Conservation (phyloP, 2,113 vertebrate species). For the Centropristis striata region DNA sequence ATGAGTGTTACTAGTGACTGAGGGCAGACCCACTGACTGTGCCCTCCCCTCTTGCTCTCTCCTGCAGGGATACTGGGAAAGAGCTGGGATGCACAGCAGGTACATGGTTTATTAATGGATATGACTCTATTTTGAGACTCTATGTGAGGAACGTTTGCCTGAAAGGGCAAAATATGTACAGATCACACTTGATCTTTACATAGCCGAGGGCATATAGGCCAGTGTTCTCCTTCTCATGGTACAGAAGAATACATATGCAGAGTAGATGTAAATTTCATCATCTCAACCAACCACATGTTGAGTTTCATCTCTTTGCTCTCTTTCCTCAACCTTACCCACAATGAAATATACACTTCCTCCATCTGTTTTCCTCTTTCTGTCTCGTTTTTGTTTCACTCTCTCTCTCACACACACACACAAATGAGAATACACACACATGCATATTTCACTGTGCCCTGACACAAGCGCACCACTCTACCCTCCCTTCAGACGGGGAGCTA, state of each 20-base stretch:
- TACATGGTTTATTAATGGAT: constrained; percentile 80
- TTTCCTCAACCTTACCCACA: neutral
- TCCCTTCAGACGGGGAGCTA: constrained; percentile 68
- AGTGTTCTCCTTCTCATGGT: neutral
- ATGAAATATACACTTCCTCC: constrained; percentile 13
- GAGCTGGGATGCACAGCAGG: constrained; percentile 73
- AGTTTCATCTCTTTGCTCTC: neutral
- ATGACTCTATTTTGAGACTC: constrained; percentile 72
- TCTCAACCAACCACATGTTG: constrained; percentile 1
- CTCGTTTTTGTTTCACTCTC: constrained; percentile 23
- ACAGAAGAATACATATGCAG: constrained; percentile 13
- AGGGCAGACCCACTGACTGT: constrained; percentile 24
- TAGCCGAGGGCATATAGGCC: neutral
- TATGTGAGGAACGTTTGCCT: constrained; percentile 42
- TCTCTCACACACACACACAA: constrained; percentile 2
- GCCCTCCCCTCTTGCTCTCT: constrained; percentile 20
- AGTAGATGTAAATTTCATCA: constrained; percentile 15
- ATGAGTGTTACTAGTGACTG: constrained; percentile 32
- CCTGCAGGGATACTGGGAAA: constrained; percentile 57
- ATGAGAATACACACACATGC: constrained; percentile 37
- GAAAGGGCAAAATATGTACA: constrained; percentile 40
- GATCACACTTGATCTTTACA: constrained; percentile 46
- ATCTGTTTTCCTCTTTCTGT: constrained; percentile 29
- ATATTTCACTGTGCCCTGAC: constrained; percentile 69
- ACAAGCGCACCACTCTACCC: constrained; percentile 46